Percentiles rank a stretch among this genome's conserved stretches.
phyloP scores from a whole-genome alignment of 64 coral and sea anemone genomes.

The Exaiptasia diaphana region DNA sequence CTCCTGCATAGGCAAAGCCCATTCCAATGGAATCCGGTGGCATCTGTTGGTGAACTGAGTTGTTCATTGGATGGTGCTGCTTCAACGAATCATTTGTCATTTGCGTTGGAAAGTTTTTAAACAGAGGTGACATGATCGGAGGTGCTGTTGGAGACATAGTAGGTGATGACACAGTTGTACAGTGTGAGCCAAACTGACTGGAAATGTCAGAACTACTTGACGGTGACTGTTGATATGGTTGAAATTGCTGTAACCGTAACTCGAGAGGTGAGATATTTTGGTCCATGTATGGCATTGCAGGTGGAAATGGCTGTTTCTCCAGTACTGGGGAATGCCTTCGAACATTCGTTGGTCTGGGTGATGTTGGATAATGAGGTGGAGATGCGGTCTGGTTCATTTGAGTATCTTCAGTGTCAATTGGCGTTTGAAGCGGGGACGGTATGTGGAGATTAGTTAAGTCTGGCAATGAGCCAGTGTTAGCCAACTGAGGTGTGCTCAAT shows the following conservation, averaged over 20 bases:
- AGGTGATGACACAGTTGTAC: conserved; percentile 50
- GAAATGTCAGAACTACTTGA: conserved; percentile 20
- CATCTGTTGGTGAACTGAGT: neutral
- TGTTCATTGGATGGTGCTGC: conserved; percentile 25
- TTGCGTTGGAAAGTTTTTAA: conserved; percentile 31
- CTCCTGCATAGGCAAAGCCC: neutral
- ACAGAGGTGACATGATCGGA: conserved; percentile 47
- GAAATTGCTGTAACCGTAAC: conserved; percentile 53
- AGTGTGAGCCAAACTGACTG: conserved; percentile 25
- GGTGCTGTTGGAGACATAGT: conserved; percentile 48
- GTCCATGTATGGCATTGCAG: conserved; percentile 16
- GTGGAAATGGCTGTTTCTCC: conserved; percentile 41
- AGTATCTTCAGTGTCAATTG: conserved; percentile 55
- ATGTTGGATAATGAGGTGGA: conserved; percentile 33
- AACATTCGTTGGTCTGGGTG: conserved; percentile 25
- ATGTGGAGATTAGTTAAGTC: conserved; percentile 76
- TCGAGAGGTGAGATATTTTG: conserved; percentile 45
- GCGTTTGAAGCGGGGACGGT: conserved; percentile 59
- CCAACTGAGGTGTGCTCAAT: conserved; percentile 1
- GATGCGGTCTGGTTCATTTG: conserved; percentile 37
- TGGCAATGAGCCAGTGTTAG: conserved; percentile 70
- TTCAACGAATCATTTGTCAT: conserved; percentile 19
- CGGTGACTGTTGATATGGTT: conserved; percentile 35
- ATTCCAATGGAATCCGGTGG: neutral
- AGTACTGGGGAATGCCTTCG: conserved; percentile 29